Evolutionary conservation across 2,888 invertebrate genomes (phyloP).

Genomic region (Pristionchus maxplancki): DNA sequence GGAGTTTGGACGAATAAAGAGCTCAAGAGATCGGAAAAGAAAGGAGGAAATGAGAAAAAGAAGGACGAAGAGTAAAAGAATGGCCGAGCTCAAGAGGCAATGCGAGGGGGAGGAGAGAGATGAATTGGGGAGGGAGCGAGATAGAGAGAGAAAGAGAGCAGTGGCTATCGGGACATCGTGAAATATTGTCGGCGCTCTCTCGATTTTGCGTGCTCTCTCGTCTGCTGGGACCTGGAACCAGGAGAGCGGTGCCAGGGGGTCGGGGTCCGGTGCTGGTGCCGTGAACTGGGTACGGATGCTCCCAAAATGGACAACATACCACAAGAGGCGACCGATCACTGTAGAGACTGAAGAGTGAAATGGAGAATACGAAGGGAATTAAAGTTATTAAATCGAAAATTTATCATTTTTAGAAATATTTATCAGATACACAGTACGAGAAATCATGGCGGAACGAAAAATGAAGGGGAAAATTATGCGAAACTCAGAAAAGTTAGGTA

Average conservation of each 20-base stretch:
- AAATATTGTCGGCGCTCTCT: neutral
- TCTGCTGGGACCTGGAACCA: neutral
- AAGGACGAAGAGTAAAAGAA: neutral
- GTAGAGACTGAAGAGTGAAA: neutral
- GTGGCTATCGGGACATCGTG: neutral
- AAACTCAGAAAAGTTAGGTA: neutral
- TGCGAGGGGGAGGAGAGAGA: neutral
- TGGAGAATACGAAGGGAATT: too few species aligned
- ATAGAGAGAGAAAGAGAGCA: neutral
- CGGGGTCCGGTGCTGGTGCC: neutral
- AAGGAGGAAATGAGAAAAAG: slow-evolving; percentile 24
- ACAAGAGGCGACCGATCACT: neutral
- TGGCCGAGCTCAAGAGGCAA: neutral
- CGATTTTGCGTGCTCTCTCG: neutral
- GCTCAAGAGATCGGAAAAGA: neutral
- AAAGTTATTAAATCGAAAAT: too few species aligned
- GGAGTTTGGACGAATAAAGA: neutral
- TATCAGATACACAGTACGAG: neutral
- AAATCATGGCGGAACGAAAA: neutral
- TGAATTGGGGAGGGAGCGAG: slow-evolving; percentile 3
- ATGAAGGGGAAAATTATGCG: too few species aligned
- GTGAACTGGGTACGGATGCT: too few species aligned
- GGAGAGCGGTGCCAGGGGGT: neutral
- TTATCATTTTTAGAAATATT: too few species aligned
- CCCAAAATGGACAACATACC: too few species aligned